Evolutionary conservation across 1,140 invertebrate genomes (phyloP).

Genomic region (Drosophila bocki): DNA sequence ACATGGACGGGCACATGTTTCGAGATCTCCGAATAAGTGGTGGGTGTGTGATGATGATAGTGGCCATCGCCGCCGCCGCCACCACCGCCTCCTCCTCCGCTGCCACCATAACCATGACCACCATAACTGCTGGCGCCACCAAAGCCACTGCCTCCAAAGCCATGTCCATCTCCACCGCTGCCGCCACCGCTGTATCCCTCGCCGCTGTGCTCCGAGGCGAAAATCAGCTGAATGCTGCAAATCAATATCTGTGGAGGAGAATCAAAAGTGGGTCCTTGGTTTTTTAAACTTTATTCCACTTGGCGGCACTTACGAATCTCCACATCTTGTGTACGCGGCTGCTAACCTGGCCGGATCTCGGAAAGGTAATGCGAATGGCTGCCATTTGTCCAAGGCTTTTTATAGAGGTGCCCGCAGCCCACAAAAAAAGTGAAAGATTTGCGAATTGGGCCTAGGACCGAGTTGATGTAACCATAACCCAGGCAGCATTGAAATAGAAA

Average conservation of each 20-base stretch:
- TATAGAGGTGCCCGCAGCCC: conserved; percentile 43
- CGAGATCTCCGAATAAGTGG: conserved; percentile 88
- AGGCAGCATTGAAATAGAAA: conserved; percentile 79
- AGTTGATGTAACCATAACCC: conserved; percentile 73
- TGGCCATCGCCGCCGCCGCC: conserved; percentile 19
- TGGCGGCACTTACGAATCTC: conserved; percentile 57
- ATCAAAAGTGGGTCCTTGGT: not conserved
- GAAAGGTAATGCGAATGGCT: conserved; percentile 58
- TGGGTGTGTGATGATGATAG: conserved; percentile 79
- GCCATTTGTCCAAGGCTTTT: conserved; percentile 40
- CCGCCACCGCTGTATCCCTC: conserved; percentile 37
- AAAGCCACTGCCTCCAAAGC: conserved; percentile 35
- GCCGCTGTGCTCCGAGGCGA: conserved; percentile 60
- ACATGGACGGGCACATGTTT: conserved; percentile 90
- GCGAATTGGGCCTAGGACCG: conserved; percentile 54
- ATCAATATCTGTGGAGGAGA: conserved; percentile 46
- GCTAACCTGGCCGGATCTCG: conserved; percentile 28
- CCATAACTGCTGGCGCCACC: conserved; percentile 25
- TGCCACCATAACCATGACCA: conserved; percentile 21
- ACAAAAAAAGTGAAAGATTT: conserved; percentile 69
- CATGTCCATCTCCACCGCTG: conserved; percentile 19
- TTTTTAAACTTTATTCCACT: no score
- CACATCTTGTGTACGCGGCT: conserved; percentile 51
- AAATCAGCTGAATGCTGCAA: conserved; percentile 54
- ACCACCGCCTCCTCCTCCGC: conserved; percentile 24